These are phyloP conservation scores for Wiebesia pumilae DNA, from an alignment of 1,140 invertebrate genomes.

Conservation along the genomic window DNA sequence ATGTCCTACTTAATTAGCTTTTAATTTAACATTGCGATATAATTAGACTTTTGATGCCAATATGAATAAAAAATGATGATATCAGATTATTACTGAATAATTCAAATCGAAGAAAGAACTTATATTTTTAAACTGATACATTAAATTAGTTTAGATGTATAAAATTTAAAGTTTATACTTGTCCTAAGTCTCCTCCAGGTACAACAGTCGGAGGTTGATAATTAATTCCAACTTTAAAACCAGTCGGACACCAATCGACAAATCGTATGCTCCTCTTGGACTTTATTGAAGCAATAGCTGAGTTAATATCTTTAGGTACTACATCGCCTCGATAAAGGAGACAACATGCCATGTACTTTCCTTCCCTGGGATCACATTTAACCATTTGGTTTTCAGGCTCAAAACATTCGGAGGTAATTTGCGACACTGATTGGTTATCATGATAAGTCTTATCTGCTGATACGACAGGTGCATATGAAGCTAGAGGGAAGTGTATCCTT, in stretches of 20 bases:
- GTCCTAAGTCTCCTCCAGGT: conserved; percentile 58
- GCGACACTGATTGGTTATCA: conserved; percentile 79
- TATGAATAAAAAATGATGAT: neutral
- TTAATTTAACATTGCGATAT: neutral
- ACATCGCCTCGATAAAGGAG: conserved; percentile 82
- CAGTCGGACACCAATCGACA: conserved; percentile 84
- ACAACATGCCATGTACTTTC: conserved; percentile 86
- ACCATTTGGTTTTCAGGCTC: conserved; percentile 82
- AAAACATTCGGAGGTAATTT: conserved; percentile 82
- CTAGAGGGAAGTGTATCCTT: conserved; percentile 83
- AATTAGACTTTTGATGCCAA: neutral
- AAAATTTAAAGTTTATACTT: conserved; percentile 42
- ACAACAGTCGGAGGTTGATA: conserved; percentile 59
- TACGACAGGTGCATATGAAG: conserved; percentile 64
- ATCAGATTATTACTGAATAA: neutral
- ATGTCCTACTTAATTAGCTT: no score
- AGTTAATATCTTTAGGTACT: conserved; percentile 58
- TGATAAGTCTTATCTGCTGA: conserved; percentile 75
- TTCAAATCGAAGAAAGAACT: neutral
- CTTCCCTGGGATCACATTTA: conserved; percentile 80
- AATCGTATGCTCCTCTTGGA: conserved; percentile 77
- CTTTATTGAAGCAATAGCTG: conserved; percentile 56
- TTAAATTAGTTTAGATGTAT: neutral
- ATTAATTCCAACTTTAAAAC: conserved; percentile 84
- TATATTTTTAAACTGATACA: no score